Evolutionary conservation across 1,140 invertebrate genomes (phyloP), one percentile per base, ranked within the genome.

Genomic region (Neelides sp.): DNA sequence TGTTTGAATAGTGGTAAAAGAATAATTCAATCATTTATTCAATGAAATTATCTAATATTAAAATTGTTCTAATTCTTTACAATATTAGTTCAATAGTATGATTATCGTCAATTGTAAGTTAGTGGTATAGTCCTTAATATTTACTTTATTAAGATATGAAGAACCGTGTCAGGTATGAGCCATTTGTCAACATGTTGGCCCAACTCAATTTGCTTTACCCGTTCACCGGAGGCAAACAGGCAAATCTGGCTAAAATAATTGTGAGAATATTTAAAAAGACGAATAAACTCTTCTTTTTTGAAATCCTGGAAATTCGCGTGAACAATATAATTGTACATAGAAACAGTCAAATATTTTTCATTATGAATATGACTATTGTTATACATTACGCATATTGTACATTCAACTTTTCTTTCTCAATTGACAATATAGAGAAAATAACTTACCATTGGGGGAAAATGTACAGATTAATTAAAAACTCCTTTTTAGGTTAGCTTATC

Each of bases 231-330:
- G n/a, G n/a, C n/a, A n/a, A n/a, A n/a, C n/a, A 19, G 12, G 40
- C 39, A 41, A 43, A 54, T 32, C n/a, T 54, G 17, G 45, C 45
- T 1, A 13, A 47, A 4, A 35, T 48, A 4, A 48, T 54, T 19
- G 46, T 20, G 3, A 10, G 40, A 7, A 48, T 54, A 19, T 54
- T 36, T 24, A 40, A 42, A 20, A 48, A 15, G 15, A 44, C 46
- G 20, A 54, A 48, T 26, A 35, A 15, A 12, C n/a, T 42, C 10
- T 41, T 54, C 32, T 54, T 54, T 23, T 20, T 54, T 36, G 46
- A 54, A 37, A 27, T 46, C 22, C 37, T 48, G 28, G 34, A 26
- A 10, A 17, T 42, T 7, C 13, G 23, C 15, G 46, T 44, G 7
- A 49, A 54, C 23, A 37, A 27, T 12, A 48, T 48, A 13, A 7